Conservation (phyloP, 2,888 invertebrate genomes). For the Amphipyra berbera region DNA sequence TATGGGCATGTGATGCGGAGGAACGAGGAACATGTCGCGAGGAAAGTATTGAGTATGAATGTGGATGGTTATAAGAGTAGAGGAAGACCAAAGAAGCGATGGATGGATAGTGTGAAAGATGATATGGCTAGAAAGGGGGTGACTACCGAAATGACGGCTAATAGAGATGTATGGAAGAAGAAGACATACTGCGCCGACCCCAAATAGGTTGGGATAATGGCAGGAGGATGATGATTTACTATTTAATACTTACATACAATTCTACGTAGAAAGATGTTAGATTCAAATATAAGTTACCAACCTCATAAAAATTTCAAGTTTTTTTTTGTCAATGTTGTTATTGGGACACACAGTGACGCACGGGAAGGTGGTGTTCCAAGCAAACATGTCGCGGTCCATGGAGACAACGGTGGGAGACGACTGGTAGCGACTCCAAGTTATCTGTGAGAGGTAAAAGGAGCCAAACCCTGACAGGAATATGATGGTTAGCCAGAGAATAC, state of each 20-base stretch:
- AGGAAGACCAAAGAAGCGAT: too few species aligned
- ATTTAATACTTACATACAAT: not conserved
- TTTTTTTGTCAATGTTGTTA: slow-evolving; percentile 87
- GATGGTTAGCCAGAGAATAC: slow-evolving; percentile 89
- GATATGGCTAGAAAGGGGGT: too few species aligned
- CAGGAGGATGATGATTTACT: too few species aligned
- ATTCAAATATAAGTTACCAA: slow-evolving; percentile 64
- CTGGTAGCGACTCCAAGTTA: slow-evolving; percentile 92
- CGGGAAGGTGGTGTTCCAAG: slow-evolving; percentile 93
- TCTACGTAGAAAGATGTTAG: not conserved
- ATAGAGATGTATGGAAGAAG: too few species aligned
- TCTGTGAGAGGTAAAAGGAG: slow-evolving; percentile 88
- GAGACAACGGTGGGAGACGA: slow-evolving; percentile 93
- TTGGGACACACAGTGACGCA: slow-evolving; percentile 92
- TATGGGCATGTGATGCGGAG: too few species aligned
- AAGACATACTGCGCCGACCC: too few species aligned
- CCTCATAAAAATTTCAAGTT: slow-evolving; percentile 88
- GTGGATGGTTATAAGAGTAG: too few species aligned
- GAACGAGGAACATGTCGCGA: too few species aligned
- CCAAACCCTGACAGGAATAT: slow-evolving; percentile 89
- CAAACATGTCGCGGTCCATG: slow-evolving; percentile 93
- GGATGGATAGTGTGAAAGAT: too few species aligned
- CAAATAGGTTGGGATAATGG: too few species aligned
- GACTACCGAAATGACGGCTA: too few species aligned
- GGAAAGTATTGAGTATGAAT: too few species aligned